These are phyloP conservation scores for Alcedo atthis DNA, from an alignment of 2,797 vertebrate species.

Conservation along the genomic window DNA sequence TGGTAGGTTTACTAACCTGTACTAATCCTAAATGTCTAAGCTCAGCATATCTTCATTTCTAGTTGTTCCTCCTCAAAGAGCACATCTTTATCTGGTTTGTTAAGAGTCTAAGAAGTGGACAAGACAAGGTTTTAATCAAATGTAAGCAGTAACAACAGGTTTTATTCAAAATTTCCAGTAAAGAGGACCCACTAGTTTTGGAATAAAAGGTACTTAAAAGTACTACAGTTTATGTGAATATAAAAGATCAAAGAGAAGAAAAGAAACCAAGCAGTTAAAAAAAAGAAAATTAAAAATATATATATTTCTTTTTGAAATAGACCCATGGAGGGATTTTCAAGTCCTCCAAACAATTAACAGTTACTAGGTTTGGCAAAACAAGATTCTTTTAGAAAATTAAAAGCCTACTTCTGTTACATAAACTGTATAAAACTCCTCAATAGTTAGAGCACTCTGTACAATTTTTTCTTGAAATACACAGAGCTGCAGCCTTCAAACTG, in stretches of 20 bases:
- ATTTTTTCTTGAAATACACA: slow-evolving; percentile 72
- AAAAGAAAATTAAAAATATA: slow-evolving; percentile 69
- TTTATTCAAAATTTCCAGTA: slow-evolving; percentile 98
- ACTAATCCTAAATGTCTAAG: background rate
- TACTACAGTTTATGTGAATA: slow-evolving; percentile 89
- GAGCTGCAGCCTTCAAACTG: slow-evolving; percentile 62
- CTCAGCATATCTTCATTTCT: background rate
- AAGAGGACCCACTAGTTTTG: slow-evolving; percentile 92
- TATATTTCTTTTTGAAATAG: slow-evolving; percentile 69
- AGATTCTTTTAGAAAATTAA: slow-evolving; percentile 76
- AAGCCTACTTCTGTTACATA: slow-evolving; percentile 74
- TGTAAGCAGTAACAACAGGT: slow-evolving; percentile 85
- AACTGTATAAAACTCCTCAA: slow-evolving; percentile 74
- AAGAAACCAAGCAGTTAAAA: slow-evolving; percentile 77
- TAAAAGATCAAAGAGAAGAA: slow-evolving; percentile 84
- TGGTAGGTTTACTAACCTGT: background rate
- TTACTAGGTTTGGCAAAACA: slow-evolving; percentile 84
- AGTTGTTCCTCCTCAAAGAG: background rate
- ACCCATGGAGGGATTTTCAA: slow-evolving; percentile 74
- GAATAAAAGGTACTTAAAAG: slow-evolving; percentile 94
- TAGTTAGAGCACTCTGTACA: slow-evolving; percentile 71
- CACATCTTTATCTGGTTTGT: background rate
- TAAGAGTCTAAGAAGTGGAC: slow-evolving; percentile 62
- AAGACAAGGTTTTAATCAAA: slow-evolving; percentile 79
- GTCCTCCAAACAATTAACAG: slow-evolving; percentile 77